Evolutionary conservation across 2,888 invertebrate genomes (phyloP).

Genomic region (Autographa pulchrina): DNA sequence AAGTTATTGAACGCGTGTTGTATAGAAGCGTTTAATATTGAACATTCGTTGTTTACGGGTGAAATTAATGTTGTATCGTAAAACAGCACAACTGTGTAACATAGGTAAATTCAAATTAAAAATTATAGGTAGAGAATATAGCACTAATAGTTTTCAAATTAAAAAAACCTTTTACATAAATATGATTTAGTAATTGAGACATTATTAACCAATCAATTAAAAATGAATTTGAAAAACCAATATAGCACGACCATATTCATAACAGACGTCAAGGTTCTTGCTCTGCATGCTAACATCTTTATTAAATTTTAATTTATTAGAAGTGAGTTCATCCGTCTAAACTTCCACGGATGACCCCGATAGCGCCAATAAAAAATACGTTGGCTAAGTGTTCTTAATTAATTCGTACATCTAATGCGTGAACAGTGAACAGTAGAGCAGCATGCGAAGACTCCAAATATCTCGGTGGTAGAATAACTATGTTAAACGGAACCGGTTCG

Average conservation of each 20-base stretch:
- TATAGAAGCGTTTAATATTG: not conserved
- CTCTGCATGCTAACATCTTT: slow-evolving; percentile 11
- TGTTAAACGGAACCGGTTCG: slow-evolving; percentile 70
- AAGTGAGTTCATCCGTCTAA: slow-evolving; percentile 43
- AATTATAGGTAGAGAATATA: too few species aligned
- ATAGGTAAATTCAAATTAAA: not conserved
- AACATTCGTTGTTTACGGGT: not conserved
- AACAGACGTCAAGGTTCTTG: slow-evolving; percentile 19
- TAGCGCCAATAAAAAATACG: slow-evolving; percentile 59
- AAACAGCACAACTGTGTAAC: not conserved
- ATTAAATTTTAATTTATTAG: slow-evolving; percentile 26
- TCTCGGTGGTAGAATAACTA: slow-evolving; percentile 62
- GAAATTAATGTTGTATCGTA: not conserved
- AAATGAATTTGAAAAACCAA: not conserved
- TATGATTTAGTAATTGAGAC: not conserved
- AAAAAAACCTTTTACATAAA: not conserved
- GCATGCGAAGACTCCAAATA: slow-evolving; percentile 48
- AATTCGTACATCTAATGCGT: slow-evolving; percentile 64
- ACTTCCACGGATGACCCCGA: slow-evolving; percentile 59
- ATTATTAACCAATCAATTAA: not conserved
- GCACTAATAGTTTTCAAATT: not conserved
- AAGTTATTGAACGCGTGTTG: slow-evolving; percentile 12
- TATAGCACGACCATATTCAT: slow-evolving; percentile 7
- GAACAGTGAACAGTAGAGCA: slow-evolving; percentile 31
- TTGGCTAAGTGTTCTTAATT: slow-evolving; percentile 66